Conservation (phyloP, 2,113 vertebrate genomes). For the Aleadryas rufinucha region DNA sequence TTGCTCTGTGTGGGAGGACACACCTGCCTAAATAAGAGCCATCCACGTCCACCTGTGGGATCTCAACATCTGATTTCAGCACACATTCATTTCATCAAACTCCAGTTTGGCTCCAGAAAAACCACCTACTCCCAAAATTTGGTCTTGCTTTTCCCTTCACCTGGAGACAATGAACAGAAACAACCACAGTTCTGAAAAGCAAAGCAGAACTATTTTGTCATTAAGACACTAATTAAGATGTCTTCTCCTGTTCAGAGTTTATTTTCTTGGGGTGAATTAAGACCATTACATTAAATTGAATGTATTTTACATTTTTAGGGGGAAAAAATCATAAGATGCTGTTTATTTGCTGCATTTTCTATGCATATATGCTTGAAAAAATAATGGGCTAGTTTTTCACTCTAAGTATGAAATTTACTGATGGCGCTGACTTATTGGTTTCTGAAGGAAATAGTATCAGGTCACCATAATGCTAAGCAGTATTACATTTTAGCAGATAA, state of each 20-base stretch:
- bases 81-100: fast-evolving
- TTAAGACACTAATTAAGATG: background rate
- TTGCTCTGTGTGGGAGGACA: background rate
- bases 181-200: background rate
- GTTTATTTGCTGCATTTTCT: background rate
- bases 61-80: background rate
- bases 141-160: background rate
- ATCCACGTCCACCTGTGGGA: background rate
- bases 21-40: background rate
- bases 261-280: background rate
- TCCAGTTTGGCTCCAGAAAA: background rate
- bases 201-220: background rate
- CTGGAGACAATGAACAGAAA: background rate
- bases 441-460: slow-evolving; percentile 60
- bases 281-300: background rate
- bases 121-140: background rate
- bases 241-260: background rate
- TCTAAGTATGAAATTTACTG: slow-evolving; percentile 43
- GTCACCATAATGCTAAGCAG: slow-evolving; percentile 61
- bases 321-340: background rate
- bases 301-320: background rate
- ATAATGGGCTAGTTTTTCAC: slow-evolving; percentile 46
- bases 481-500: slow-evolving; percentile 85
- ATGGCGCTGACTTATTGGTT: slow-evolving; percentile 43
- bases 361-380: background rate